These are phyloP conservation scores for Numida meleagris DNA, from an alignment of 2,113 vertebrate species.

Conservation along the genomic window DNA sequence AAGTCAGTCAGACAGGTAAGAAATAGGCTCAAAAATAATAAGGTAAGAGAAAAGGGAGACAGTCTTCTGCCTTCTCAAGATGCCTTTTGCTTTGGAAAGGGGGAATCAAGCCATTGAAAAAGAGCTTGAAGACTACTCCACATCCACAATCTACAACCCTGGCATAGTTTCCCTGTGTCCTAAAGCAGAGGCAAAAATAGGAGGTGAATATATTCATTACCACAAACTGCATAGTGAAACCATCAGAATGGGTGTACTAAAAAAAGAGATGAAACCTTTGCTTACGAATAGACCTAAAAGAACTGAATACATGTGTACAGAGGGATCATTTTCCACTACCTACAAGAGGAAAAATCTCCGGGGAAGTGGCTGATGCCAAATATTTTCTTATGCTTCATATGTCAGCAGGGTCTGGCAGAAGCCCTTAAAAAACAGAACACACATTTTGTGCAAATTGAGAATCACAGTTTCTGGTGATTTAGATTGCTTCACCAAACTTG, in stretches of 20 bases:
- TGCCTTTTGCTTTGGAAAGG: neutral
- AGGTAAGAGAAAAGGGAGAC: neutral
- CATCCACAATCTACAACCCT: neutral
- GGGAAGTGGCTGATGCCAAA: constrained; percentile 55
- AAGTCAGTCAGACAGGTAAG: neutral
- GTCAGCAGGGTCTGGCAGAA: constrained; percentile 61
- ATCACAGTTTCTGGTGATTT: constrained; percentile 46
- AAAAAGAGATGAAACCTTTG: constrained; percentile 59
- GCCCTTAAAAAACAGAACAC: constrained; percentile 37
- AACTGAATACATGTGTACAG: constrained; percentile 63
- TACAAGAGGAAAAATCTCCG: constrained; percentile 63
- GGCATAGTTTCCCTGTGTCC: constrained; percentile 3
- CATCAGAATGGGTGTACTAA: constrained; percentile 42
- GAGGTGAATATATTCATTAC: constrained; percentile 47
- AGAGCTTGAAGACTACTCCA: neutral
- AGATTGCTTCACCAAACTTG: constrained; percentile 28
- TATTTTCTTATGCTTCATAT: constrained; percentile 58
- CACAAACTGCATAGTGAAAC: constrained; percentile 40
- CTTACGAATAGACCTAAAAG: constrained; percentile 50
- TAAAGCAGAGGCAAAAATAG: constrained; percentile 55
- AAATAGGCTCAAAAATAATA: neutral
- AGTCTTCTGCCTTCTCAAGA: neutral
- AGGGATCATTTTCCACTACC: constrained; percentile 68
- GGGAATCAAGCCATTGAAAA: neutral
- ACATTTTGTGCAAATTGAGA: constrained; percentile 49